Evolutionary conservation across 2,113 vertebrate species (phyloP).

Genomic region (Lagopus muta): DNA sequence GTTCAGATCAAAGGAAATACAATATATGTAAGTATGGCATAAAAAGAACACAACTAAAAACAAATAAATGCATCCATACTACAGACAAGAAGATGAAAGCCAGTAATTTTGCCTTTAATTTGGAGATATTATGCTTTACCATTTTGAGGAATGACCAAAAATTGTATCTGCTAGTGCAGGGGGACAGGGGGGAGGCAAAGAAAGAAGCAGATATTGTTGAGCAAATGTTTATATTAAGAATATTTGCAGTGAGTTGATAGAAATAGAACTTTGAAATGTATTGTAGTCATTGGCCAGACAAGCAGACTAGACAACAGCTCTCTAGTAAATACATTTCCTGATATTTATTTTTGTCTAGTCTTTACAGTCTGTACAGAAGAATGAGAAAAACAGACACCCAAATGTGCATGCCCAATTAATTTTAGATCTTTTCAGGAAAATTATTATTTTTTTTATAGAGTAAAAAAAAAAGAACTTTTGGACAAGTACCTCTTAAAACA

Average conservation of each 20-base stretch:
- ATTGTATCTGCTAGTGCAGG: no score
- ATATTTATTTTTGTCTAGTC: not conserved
- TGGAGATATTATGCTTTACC: not conserved
- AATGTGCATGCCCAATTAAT: not conserved
- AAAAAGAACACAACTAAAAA: not conserved
- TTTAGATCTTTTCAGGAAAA: not conserved
- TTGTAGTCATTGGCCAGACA: not conserved
- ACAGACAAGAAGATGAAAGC: not conserved
- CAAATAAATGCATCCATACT: not conserved
- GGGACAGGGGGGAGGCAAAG: no score
- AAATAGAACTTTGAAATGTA: not conserved
- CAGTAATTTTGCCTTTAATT: not conserved
- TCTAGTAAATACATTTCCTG: not conserved
- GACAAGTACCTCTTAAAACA: not conserved
- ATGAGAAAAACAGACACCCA: not conserved
- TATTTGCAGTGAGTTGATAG: accelerated
- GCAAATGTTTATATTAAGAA: not conserved
- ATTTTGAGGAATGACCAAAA: not conserved
- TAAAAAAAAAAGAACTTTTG: not conserved
- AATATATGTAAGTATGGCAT: not conserved
- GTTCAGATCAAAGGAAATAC: not conserved
- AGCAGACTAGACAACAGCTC: not conserved
- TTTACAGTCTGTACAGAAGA: not conserved
- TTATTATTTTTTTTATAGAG: not conserved
- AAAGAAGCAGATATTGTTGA: not conserved